Evolutionary conservation across 2,888 invertebrate genomes (phyloP), one percentile per base, ranked within the genome.

Genomic region (Taphrorychus bicolor): DNA sequence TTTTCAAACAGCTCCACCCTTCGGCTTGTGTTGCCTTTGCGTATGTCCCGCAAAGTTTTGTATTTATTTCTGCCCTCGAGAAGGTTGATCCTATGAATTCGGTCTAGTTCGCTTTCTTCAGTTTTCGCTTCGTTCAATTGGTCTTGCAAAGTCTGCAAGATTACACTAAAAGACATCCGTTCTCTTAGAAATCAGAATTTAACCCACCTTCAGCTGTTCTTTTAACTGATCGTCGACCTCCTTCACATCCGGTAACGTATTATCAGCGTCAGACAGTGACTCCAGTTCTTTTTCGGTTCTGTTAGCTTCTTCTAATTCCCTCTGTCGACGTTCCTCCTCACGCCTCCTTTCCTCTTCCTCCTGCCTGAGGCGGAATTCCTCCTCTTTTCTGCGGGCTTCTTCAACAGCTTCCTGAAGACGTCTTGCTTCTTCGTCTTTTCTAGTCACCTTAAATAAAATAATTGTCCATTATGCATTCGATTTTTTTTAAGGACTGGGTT

Each of bases 1-100:
- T 81, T 82, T 73, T 82, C 82, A 73, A 81, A 82, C 76, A 81
- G 74, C 64, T 82, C 82, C 1, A 81, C 80, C 56, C 82, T 73
- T 69, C 82, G 69, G n/a, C 76, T 76, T 2, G 82, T 82, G 69
- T 82, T 82, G 51, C 82, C 82, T 69, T 79, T 76, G 51, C 82
- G 76, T 70, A 82, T 81, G 70, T 81, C 80, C 1, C 76, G 73
- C 59, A 82, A 72, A 24, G 82, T 82, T 70, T 81, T 80, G 71
- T 80, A 82, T 74, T 82, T 82, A 66, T 80, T 76, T 3, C 76
- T 71, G n/a, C 81, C 81, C 64, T 78, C 76, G 24, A 71, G 66
- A 11, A 82, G 59, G 72, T 82, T 82, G 19, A 78, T 75, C 70
- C 80, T 75, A 59, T 82, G 80, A 54, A 82, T 80, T 69, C 76